phyloP scores from a whole-genome alignment of 1,140 invertebrate genomes.

The Nasonia giraulti region DNA sequence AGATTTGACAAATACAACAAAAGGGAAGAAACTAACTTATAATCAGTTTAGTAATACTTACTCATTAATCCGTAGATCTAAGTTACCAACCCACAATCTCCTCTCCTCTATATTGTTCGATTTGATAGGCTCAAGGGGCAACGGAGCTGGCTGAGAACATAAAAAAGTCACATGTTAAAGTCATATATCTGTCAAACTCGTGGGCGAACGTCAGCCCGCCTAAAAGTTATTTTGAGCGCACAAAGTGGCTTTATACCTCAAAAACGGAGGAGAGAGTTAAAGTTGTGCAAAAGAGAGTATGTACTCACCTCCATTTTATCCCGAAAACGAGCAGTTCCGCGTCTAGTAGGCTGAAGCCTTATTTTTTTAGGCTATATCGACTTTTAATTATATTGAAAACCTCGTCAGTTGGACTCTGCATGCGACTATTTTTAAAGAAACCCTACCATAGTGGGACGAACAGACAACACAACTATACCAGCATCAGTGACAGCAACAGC shows the following conservation, averaged over 20 bases:
- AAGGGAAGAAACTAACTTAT: slow-evolving; percentile 12
- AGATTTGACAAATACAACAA: slow-evolving; percentile 48
- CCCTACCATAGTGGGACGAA: background rate
- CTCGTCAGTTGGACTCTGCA: background rate
- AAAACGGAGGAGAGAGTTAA: background rate
- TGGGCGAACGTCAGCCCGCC: background rate
- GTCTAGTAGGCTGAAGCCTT: slow-evolving; percentile 4
- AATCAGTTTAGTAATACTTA: slow-evolving; percentile 79
- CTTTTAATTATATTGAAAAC: slow-evolving; percentile 25
- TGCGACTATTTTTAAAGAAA: slow-evolving; percentile 44
- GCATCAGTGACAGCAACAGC: background rate
- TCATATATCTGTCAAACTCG: background rate
- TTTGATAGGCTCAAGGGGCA: slow-evolving; percentile 78
- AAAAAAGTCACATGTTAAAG: slow-evolving; percentile 15
- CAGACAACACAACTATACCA: background rate
- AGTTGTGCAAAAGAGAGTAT: background rate
- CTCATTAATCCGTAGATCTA: slow-evolving; percentile 92
- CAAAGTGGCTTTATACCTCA: background rate
- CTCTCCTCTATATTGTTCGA: slow-evolving; percentile 79
- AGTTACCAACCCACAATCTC: slow-evolving; percentile 92
- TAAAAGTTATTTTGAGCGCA: background rate
- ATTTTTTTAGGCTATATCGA: slow-evolving; percentile 31
- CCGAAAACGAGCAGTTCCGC: background rate
- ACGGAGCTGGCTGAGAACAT: slow-evolving; percentile 66
- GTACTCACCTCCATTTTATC: slow-evolving; percentile 39